Evolutionary conservation across 2,888 invertebrate species (phyloP), one percentile per base, ranked within the genome.

Genomic region (Parnassius mnemosyne): DNA sequence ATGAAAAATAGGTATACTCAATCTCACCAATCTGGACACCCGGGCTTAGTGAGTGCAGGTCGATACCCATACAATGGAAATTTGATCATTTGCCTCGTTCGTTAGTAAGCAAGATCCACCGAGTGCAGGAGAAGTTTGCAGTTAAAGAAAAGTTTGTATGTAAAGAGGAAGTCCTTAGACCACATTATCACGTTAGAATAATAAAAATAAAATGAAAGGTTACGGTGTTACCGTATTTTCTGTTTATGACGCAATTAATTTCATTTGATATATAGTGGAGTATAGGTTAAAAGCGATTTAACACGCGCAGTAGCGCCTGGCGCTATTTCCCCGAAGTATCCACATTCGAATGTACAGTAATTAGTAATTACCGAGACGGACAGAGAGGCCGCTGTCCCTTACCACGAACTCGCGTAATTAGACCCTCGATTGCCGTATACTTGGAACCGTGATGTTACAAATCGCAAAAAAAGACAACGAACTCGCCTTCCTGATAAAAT

Each of bases 331-430:
- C 69, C 75, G 81, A 82, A 80, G 75, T 66, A 63, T 65, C 66
- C 74, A 75, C 76, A 77, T 79, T 79, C 75, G 77, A 74, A 73
- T 74, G 75, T 66, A 65, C 66, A 66, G 71, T 69, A 73, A 74
- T 73, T 74, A 74, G 77, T 78, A 81, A 83, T 85, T 82, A 81
- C 72, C 49, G 65, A 60, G 50, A 70, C 69, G 74, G 68, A 77
- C 76, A 79, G 76, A 79, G 76, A 70, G 70, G 69, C 83, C 79
- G 78, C 76, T 61, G 66, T 54, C 70, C 63, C 69, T 71, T 86
- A 85, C 86, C 69, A 72, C 81, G 85, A 85, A 85, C 73, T 65
- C 69, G 58, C 49, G 73, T 75, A 85, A 87, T 87, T 85, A 84
- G 76, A 72, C 69, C 77, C 75, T 73, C 75, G 80, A 83, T 84